These are phyloP conservation scores for Picathartes gymnocephalus DNA, from an alignment of 2,113 vertebrate species.

Conservation along the genomic window DNA sequence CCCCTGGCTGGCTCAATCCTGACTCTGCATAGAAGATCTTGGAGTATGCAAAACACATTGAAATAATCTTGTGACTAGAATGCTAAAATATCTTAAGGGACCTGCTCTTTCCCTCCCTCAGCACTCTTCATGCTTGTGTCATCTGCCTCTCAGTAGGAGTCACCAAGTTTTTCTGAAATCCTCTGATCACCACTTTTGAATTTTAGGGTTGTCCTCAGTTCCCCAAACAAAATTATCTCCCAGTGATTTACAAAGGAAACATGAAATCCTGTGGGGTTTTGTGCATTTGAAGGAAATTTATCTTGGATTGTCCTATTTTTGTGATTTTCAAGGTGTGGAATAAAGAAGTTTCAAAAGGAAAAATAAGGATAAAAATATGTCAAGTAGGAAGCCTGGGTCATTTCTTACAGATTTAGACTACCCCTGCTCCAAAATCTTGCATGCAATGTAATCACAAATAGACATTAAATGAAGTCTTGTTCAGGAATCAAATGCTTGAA, in stretches of 20 bases:
- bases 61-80: constrained; percentile 9
- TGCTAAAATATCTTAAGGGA: neutral
- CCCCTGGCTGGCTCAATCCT: neutral
- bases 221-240: neutral
- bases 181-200: neutral
- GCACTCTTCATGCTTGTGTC: neutral
- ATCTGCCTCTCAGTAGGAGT: neutral
- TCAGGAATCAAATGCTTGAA: neutral
- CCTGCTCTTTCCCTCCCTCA: neutral
- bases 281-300: neutral
- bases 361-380: neutral
- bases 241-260: neutral
- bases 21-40: neutral
- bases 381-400: neutral
- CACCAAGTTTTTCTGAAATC: neutral
- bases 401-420: neutral
- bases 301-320: neutral
- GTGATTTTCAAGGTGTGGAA: neutral
- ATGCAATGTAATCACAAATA: neutral
- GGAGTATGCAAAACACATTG: neutral
- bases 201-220: neutral
- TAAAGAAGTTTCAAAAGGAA: neutral
- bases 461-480: neutral
- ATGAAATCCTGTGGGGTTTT: neutral
- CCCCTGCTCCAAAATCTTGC: neutral